Conservation (phyloP, 2,797 vertebrate species). For the Petrocephalus schoutedeni region DNA sequence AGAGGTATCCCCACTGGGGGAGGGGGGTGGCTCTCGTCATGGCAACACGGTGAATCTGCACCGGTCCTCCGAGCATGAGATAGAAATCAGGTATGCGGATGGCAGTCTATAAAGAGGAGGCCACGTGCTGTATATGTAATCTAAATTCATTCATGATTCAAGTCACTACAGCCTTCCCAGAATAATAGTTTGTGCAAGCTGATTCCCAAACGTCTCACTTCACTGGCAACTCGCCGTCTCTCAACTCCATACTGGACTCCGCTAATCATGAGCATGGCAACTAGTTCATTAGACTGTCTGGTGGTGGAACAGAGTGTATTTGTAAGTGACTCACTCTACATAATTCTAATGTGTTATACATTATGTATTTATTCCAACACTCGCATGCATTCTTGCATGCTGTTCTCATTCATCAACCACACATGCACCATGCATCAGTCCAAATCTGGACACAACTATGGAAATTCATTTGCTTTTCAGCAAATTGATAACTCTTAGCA, state of each 20-base stretch:
- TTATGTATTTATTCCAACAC: background rate
- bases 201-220: background rate
- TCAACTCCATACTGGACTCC: background rate
- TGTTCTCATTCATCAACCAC: background rate
- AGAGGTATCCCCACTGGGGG: background rate
- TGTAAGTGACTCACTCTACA: background rate
- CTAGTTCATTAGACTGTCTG: background rate
- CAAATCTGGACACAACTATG: background rate
- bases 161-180: background rate
- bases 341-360: background rate
- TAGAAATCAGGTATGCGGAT: constrained; percentile 28
- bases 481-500: background rate
- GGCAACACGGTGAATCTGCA: background rate
- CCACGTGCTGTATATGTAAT: background rate
- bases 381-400: background rate
- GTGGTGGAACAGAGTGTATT: background rate
- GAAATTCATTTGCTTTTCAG: background rate
- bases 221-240: background rate
- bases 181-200: background rate
- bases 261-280: background rate
- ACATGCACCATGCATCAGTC: background rate
- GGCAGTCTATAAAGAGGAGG: background rate
- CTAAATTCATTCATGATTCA: background rate
- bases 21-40: background rate
- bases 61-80: constrained; percentile 17